Evolutionary conservation across 1,140 invertebrate genomes (phyloP).

Genomic region (Drosophila ercepeae): DNA sequence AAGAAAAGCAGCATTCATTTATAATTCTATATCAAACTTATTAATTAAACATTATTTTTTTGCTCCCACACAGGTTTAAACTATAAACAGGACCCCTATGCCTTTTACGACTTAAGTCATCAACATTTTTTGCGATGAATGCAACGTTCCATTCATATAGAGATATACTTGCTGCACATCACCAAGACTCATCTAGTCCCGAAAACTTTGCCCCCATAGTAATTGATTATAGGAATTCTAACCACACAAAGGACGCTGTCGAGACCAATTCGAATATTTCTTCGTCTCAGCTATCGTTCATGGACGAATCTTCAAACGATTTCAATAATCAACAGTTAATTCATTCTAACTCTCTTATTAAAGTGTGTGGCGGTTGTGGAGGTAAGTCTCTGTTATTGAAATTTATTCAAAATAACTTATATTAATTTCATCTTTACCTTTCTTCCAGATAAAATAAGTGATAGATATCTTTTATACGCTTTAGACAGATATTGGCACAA

Average conservation of each 20-base stretch:
- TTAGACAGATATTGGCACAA: constrained; percentile 97
- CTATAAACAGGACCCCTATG: constrained; percentile 68
- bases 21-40: too few species aligned
- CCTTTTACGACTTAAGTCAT: constrained; percentile 62
- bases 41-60: background rate
- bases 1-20: background rate
- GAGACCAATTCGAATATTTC: constrained; percentile 75
- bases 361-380: constrained; percentile 88
- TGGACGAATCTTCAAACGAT: constrained; percentile 82
- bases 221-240: constrained; percentile 62
- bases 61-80: constrained; percentile 9
- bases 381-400: constrained; percentile 40
- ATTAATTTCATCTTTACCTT: too few species aligned
- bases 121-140: constrained; percentile 86
- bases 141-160: constrained; percentile 89
- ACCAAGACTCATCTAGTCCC: constrained; percentile 85
- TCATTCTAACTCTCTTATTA: constrained; percentile 86
- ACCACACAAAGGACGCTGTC: constrained; percentile 62
- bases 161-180: constrained; percentile 88
- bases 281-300: constrained; percentile 78
- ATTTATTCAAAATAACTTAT: background rate
- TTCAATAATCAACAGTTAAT: constrained; percentile 84
- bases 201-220: constrained; percentile 85
- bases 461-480: constrained; percentile 94
- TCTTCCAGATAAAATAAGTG: constrained; percentile 90